These are phyloP conservation scores for Polydrusus cervinus DNA, from an alignment of 2,888 invertebrate species.

Conservation along the genomic window DNA sequence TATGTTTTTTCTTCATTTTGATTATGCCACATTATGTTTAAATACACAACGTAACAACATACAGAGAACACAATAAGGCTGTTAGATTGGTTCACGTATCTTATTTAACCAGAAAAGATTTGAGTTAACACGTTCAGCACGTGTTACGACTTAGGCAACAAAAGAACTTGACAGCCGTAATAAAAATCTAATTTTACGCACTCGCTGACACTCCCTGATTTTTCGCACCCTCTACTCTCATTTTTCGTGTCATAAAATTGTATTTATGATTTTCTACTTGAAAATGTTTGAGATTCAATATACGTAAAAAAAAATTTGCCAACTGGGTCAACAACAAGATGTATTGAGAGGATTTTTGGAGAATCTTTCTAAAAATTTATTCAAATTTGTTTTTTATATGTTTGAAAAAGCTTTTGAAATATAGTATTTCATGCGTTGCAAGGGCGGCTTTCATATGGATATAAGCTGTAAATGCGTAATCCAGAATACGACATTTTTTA, in stretches of 20 bases:
- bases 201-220: conserved; percentile 26
- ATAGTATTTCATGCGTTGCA: background rate
- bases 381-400: conserved; percentile 7
- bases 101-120: conserved; percentile 40
- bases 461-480: no score
- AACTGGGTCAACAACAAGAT: conserved; percentile 11
- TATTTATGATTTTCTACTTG: conserved; percentile 39
- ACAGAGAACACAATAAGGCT: conserved; percentile 21
- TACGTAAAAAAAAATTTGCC: background rate
- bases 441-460: background rate
- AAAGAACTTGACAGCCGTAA: conserved; percentile 26
- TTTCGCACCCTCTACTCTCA: conserved; percentile 22
- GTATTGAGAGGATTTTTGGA: conserved; percentile 2
- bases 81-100: conserved; percentile 37
- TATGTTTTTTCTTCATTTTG: no score
- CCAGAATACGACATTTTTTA: no score
- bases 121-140: conserved; percentile 27
- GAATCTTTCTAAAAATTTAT: conserved; percentile 5
- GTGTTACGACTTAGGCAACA: conserved; percentile 33
- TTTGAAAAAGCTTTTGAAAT: background rate
- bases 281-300: conserved; percentile 27
- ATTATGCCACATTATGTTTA: background rate
- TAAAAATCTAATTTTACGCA: conserved; percentile 43
- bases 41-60: background rate
- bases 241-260: conserved; percentile 37